These are phyloP conservation scores for Parauchenoglanis ngamensis DNA, from an alignment of 2,797 vertebrate species.

Conservation along the genomic window DNA sequence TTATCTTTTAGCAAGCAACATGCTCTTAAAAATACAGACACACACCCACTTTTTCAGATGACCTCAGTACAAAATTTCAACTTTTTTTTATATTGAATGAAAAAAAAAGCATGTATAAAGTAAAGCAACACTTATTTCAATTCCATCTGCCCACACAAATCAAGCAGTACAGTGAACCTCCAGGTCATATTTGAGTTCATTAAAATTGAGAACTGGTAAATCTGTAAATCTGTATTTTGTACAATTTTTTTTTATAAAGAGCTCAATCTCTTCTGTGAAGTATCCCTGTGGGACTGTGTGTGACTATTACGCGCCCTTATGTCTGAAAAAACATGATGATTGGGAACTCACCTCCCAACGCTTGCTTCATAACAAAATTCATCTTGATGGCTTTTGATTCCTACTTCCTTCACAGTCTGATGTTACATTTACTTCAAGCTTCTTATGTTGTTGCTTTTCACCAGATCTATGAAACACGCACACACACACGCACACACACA, in stretches of 20 bases:
- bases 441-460: slow-evolving; percentile 62
- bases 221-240: slow-evolving; percentile 10
- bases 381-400: slow-evolving; percentile 85
- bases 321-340: slow-evolving; percentile 31
- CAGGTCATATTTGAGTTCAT: neutral
- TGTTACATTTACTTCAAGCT: slow-evolving; percentile 78
- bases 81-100: neutral
- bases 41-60: neutral
- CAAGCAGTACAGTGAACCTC: slow-evolving; percentile 10
- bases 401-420: slow-evolving; percentile 72
- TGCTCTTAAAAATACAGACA: neutral
- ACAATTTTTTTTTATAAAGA: neutral
- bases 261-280: neutral
- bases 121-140: slow-evolving; percentile 26
- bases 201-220: slow-evolving; percentile 18
- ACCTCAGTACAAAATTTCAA: neutral
- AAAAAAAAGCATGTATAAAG: neutral
- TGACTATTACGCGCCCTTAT: neutral
- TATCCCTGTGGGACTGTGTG: neutral
- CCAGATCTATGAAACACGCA: slow-evolving; percentile 61
- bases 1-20: slow-evolving; percentile 8
- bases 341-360: slow-evolving; percentile 86
- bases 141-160: slow-evolving; percentile 21
- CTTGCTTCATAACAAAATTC: slow-evolving; percentile 98
- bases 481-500: slow-evolving; percentile 13